Percentiles rank a stretch among this genome's conserved stretches.
Evolutionary conservation across 2,888 invertebrate genomes (phyloP).

Genomic region (Cordylochernes scorpioides): DNA sequence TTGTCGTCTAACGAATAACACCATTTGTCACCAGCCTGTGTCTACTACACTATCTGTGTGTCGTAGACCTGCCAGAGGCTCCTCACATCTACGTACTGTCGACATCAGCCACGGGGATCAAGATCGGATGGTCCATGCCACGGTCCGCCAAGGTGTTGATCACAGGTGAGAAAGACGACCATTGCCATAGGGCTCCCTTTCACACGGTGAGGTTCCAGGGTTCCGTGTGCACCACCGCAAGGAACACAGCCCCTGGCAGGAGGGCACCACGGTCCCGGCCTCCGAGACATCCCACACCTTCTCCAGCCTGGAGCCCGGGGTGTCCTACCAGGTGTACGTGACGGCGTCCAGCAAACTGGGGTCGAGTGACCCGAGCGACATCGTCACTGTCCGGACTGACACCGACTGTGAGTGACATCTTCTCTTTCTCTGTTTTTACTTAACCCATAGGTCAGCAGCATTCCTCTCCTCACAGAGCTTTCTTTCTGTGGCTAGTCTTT

Average conservation of each 20-base stretch:
- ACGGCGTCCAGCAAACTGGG: constrained; percentile 10
- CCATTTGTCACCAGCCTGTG: too few species aligned
- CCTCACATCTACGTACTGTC: constrained; percentile 10
- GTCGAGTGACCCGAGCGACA: constrained; percentile 14
- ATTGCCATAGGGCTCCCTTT: too few species aligned
- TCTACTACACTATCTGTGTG: constrained; percentile 1
- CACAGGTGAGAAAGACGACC: too few species aligned
- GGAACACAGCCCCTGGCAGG: constrained; percentile 12
- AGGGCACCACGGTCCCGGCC: constrained; percentile 8
- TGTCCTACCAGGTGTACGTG: constrained; percentile 14
- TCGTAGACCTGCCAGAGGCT: constrained; percentile 11
- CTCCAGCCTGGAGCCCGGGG: constrained; percentile 10
- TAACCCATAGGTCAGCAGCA: too few species aligned
- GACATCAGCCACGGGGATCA: too few species aligned
- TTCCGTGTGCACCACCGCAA: constrained; percentile 12
- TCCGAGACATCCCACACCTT: constrained; percentile 11
- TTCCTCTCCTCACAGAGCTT: too few species aligned
- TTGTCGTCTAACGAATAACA: too few species aligned
- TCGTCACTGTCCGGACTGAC: constrained; percentile 13
- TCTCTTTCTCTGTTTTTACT: too few species aligned
- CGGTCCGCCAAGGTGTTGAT: too few species aligned
- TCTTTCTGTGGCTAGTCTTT: too few species aligned
- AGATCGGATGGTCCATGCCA: too few species aligned
- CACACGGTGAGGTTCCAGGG: constrained; percentile 5
- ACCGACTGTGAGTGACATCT: constrained; percentile 12